Base-by-base conservation (phyloP, 2,888 invertebrate genomes). In the Harpalus rufipes region DNA sequence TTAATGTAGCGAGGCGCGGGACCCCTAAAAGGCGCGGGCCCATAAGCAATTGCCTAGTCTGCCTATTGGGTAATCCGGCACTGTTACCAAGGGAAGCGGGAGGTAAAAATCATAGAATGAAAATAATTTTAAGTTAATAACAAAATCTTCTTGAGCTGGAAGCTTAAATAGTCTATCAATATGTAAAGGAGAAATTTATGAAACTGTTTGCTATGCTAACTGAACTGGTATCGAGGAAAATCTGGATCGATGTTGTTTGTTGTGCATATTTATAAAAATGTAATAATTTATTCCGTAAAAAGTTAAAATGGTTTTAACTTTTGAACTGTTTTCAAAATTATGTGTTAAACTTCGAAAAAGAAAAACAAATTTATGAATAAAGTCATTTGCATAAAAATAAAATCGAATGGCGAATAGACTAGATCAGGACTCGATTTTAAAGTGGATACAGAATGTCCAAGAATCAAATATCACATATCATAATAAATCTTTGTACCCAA, bases 261-360 rank as follows among this genome's bases (percentile, higher is more conserved):
- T 59, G 59, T 59, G 16, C 59, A 59, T 51, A 59, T 59, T 59
- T 59, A 59, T 59, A 59, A 59, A 59, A 14, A 59, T 51, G 59
- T 16, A 59, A 14, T 76, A 76, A 76, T 76, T 76, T 76, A 76
- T 21, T 51, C 21, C 51, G 76, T 76, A 76, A 76, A 76, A 76
- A 76, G 76, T 51, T 76, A 76, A 76, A 76, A 76, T 76, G 76
- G 76, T 76, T 76, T 76, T 76, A 76, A 76, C 76, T 76, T 76
- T 76, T 51, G 76, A 76, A 76, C 76, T 76, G 76, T 76, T 76
- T 76, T 76, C 76, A 76, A 76, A 76, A 76, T 76, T 76, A 76
- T 76, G 76, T 76, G 76, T 76, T 76, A 76, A 76, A 76, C 44
- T 41, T 76, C 51, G n/a, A 76, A 76, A 76, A 76, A 76, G 76